Conservation (phyloP, 2,888 invertebrate species). For the Sclerodermus sp. region DNA sequence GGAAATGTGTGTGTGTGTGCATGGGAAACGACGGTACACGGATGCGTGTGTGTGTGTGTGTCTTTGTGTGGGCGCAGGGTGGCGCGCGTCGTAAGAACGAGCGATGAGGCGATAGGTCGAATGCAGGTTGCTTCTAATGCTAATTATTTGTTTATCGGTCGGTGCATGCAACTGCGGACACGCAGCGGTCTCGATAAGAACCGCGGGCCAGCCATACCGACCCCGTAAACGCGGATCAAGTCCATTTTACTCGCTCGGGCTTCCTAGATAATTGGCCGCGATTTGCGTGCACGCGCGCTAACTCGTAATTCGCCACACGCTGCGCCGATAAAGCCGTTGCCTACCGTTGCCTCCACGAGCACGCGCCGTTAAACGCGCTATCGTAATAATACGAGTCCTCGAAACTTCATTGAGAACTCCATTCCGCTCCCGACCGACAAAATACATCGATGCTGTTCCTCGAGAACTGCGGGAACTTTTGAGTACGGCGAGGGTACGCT, state of each 20-base stretch:
- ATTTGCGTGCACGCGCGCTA: conserved; percentile 2
- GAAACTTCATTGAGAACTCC: too few relatives aligned
- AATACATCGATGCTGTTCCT: too few relatives aligned
- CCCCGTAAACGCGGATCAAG: background rate
- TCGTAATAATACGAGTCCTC: too few relatives aligned
- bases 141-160: conserved; percentile 52
- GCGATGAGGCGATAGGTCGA: conserved; percentile 24
- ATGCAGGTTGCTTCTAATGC: conserved; percentile 36
- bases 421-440: too few relatives aligned
- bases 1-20: too few relatives aligned
- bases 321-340: conserved; percentile 14
- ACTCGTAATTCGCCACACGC: conserved; percentile 1
- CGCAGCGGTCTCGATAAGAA: conserved; percentile 34
- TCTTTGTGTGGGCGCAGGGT: too few relatives aligned
- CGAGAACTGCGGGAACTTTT: too few relatives aligned
- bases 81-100: conserved; percentile 2
- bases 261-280: conserved; percentile 17
- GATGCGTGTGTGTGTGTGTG: too few relatives aligned
- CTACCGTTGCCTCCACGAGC: conserved; percentile 1
- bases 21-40: too few relatives aligned
- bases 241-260: background rate
- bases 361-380: conserved; percentile 12
- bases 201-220: conserved; percentile 1
- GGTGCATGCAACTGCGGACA: conserved; percentile 31
- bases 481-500: too few relatives aligned